Evolutionary conservation across 2,888 invertebrate genomes (phyloP).

Genomic region (Ophion slaviceki): DNA sequence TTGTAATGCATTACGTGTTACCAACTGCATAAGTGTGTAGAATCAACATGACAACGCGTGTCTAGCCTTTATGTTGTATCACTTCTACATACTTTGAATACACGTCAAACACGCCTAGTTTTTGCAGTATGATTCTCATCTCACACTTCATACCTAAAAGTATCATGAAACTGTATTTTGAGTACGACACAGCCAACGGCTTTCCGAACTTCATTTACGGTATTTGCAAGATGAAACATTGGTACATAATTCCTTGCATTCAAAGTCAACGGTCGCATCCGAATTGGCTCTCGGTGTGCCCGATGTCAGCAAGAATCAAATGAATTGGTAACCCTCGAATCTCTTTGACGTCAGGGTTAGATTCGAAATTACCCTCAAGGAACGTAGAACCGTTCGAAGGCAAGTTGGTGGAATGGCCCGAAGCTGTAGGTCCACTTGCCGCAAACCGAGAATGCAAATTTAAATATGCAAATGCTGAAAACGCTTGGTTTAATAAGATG

Average conservation of each 20-base stretch:
- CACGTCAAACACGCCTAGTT: too few species aligned
- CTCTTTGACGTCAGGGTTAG: slow-evolving; percentile 31
- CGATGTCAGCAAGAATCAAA: slow-evolving; percentile 16
- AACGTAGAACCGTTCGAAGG: slow-evolving; percentile 33
- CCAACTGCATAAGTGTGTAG: too few species aligned
- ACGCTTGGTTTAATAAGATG: slow-evolving; percentile 73
- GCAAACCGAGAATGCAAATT: slow-evolving; percentile 67
- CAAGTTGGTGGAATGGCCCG: slow-evolving; percentile 34
- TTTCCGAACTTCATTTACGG: too few species aligned
- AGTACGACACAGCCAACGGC: too few species aligned
- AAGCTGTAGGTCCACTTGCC: slow-evolving; percentile 39
- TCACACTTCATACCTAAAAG: too few species aligned
- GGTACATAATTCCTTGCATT: not conserved
- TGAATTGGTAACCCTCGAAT: slow-evolving; percentile 30
- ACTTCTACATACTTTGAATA: too few species aligned
- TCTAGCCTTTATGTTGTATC: too few species aligned
- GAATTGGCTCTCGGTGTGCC: not conserved
- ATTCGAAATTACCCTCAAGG: slow-evolving; percentile 40
- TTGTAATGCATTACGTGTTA: too few species aligned
- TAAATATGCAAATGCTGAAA: slow-evolving; percentile 73
- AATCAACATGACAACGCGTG: too few species aligned
- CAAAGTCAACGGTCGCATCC: slow-evolving; percentile 2
- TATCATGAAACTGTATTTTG: too few species aligned
- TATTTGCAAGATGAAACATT: not conserved
- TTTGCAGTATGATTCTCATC: too few species aligned